Evolutionary conservation across 2,888 invertebrate genomes (phyloP).

Genomic region (Acronicta alni): DNA sequence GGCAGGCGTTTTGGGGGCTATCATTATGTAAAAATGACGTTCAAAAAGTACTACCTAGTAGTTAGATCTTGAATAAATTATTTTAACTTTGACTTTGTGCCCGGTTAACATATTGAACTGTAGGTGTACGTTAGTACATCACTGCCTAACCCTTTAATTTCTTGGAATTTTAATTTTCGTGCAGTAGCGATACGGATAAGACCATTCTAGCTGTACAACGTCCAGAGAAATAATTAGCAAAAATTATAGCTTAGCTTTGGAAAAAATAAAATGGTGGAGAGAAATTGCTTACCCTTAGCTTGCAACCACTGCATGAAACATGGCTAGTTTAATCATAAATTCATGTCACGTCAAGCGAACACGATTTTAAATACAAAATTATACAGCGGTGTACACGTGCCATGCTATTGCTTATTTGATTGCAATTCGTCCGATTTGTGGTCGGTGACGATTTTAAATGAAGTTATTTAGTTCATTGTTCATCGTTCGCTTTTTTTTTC

Average conservation of each 20-base stretch:
- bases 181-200: no score
- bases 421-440: constrained; percentile 46
- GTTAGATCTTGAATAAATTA: no score
- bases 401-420: constrained; percentile 38
- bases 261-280: neutral
- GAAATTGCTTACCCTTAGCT: neutral
- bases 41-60: no score
- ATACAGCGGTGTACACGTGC: constrained; percentile 22
- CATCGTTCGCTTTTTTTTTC: constrained; percentile 29
- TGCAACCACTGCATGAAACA: neutral
- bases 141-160: no score
- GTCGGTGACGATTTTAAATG: constrained; percentile 31
- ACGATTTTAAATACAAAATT: constrained; percentile 49
- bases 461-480: constrained; percentile 26
- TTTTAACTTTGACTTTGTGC: no score
- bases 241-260: neutral
- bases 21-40: no score
- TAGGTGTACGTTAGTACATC: no score
- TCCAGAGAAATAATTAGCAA: neutral
- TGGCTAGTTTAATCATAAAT: constrained; percentile 37
- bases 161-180: no score
- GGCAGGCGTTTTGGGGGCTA: no score
- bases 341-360: constrained; percentile 37
- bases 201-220: neutral
- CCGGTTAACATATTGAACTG: no score